Base-by-base conservation (phyloP, 2,888 invertebrate genomes). In the Luperina nickerlii region DNA sequence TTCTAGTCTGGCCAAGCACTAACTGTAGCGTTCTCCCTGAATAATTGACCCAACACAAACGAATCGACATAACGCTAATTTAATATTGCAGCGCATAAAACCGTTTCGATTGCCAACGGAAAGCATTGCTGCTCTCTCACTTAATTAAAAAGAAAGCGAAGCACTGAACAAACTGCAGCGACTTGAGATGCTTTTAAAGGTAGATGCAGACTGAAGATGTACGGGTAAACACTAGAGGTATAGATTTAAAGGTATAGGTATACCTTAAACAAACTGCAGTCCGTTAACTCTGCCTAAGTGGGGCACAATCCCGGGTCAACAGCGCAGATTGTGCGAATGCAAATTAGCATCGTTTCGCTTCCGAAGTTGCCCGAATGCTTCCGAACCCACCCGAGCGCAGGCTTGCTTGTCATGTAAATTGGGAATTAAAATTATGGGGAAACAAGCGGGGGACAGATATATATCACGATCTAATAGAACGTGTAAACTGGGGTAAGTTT, bases 401-500 rank as follows among this genome's bases (percentile, higher is more conserved):
- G 85, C 70, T 87, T 78, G 86, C 78, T 88, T 88, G 87, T 86
- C 86, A 88, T 88, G 88, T 85, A 82, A 88, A 89, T 88, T 86
- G 78, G 75, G 79, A 82, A 84, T 87, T 89, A 82, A 82, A 86
- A 86, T 88, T 86, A 88, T 87, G 84, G 76, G 73, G 86, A 54
- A 65, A 62, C 79, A 70, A 81, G 84, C 73, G 80, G 69, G 66
- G 57, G 32, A 73, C 67, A 79, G 77, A 79, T 82, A 82, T 79
- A 82, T 81, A 82, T 89, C 89, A 78, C 71, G 81, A 82, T 78
- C 75, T 74, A 74, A 79, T 83, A 86, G 76, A 63, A 75, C n/a
- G 72, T 51, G 76, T 75, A 69, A 83, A 77, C 75, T 77, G 60
- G 75, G 60, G 8, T 9, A 51, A 62, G 66, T 87, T 75, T 66